A percentile compares a stretch with the other conserved stretches of the same genome.
These are phyloP conservation scores for Lophochroa leadbeateri DNA, from an alignment of 2,113 vertebrate genomes.

Conservation along the genomic window DNA sequence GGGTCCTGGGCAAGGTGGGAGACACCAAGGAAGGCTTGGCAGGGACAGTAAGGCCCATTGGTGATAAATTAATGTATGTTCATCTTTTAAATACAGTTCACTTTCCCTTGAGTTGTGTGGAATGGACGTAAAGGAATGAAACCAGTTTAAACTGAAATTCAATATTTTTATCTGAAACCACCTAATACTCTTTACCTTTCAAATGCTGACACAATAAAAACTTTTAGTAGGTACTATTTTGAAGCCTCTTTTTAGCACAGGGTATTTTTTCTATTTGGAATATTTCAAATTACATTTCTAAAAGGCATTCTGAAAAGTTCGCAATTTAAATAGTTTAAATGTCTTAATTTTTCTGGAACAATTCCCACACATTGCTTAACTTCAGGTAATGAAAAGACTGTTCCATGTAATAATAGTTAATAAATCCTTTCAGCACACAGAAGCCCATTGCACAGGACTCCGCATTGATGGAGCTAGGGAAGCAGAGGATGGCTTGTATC, in stretches of 20 bases:
- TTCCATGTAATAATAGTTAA: background rate
- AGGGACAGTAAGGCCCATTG: background rate
- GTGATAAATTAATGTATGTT: background rate
- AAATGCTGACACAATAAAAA: background rate
- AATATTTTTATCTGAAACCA: background rate
- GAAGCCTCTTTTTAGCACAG: background rate
- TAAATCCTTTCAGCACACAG: background rate
- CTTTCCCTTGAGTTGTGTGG: background rate
- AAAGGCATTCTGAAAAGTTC: background rate
- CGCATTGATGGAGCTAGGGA: background rate
- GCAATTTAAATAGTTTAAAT: background rate
- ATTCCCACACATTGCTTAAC: background rate
- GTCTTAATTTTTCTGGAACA: background rate
- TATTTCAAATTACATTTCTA: background rate
- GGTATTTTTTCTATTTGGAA: background rate
- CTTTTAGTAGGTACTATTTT: background rate
- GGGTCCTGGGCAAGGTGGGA: background rate
- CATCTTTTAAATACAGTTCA: background rate
- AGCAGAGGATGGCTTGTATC: background rate
- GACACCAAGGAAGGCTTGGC: no score
- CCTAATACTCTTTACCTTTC: background rate
- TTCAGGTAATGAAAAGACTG: background rate
- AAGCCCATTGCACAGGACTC: background rate
- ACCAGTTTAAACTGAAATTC: background rate
- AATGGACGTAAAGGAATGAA: background rate